These are phyloP conservation scores for Campylomormyrus numenius DNA, from an alignment of 2,113 vertebrate genomes.

Conservation along the genomic window DNA sequence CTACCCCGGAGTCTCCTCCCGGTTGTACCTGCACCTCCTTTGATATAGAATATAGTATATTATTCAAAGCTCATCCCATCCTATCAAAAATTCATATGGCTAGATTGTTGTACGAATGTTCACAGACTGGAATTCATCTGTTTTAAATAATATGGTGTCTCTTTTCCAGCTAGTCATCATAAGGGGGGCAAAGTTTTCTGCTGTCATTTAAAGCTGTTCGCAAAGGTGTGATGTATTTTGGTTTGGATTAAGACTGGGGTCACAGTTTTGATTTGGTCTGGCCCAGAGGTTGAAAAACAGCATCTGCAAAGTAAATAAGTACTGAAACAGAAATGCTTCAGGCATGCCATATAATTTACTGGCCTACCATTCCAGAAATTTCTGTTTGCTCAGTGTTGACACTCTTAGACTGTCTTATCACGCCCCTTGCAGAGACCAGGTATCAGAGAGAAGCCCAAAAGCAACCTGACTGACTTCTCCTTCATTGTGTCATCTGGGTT, in stretches of 20 bases:
- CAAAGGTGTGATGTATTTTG: neutral
- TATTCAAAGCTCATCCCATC: neutral
- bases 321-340: neutral
- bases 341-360: neutral
- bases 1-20: neutral
- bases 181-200: neutral
- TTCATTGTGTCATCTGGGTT: neutral
- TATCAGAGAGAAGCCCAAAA: neutral
- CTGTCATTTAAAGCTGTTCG: neutral
- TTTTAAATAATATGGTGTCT: neutral
- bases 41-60: neutral
- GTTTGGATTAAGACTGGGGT: neutral
- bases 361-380: neutral
- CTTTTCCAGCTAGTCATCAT: neutral
- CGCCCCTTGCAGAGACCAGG: neutral
- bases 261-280: neutral
- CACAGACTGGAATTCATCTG: neutral
- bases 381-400: neutral
- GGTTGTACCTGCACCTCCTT: neutral
- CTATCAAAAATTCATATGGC: neutral
- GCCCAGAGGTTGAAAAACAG: neutral
- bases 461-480: neutral
- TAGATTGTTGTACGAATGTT: neutral
- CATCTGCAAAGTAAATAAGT: neutral
- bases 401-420: neutral